These are phyloP conservation scores for Sebastes fasciatus DNA, from an alignment of 2,113 vertebrate genomes.

Conservation along the genomic window DNA sequence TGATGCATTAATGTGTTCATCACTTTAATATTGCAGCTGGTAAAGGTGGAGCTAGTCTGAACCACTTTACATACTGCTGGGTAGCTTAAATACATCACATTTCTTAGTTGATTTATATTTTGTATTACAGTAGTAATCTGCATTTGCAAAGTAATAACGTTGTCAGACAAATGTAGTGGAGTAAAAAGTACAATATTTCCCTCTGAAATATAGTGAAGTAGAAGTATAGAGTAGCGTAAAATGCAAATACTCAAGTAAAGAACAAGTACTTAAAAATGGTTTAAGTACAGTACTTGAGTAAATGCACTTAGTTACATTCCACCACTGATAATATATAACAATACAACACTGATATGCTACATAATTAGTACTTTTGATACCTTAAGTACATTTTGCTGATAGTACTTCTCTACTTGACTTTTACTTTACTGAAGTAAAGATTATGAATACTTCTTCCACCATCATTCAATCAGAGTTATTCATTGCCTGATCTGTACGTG, in stretches of 20 bases:
- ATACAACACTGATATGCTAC: not conserved
- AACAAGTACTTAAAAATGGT: not conserved
- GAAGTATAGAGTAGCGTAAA: not conserved
- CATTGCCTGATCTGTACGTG: not conserved
- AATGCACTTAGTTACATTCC: not conserved
- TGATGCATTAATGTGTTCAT: not conserved
- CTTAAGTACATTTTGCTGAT: not conserved
- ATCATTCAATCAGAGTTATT: not conserved
- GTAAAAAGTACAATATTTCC: not conserved
- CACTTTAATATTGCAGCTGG: not conserved
- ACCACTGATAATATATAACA: not conserved
- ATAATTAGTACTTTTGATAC: not conserved
- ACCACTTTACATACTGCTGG: not conserved
- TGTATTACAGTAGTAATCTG: not conserved
- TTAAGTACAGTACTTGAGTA: not conserved
- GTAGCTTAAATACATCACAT: not conserved
- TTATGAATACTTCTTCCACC: no score
- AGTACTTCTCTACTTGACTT: not conserved
- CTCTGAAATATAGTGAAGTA: not conserved
- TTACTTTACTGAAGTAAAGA: no score
- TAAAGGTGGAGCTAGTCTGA: not conserved
- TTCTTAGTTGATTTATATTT: not conserved
- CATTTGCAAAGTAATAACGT: not conserved
- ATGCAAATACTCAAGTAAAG: not conserved
- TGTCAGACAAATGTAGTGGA: not conserved